These are phyloP conservation scores for Tiaroga cobitis DNA, from an alignment of 2,797 vertebrate species.

Conservation along the genomic window DNA sequence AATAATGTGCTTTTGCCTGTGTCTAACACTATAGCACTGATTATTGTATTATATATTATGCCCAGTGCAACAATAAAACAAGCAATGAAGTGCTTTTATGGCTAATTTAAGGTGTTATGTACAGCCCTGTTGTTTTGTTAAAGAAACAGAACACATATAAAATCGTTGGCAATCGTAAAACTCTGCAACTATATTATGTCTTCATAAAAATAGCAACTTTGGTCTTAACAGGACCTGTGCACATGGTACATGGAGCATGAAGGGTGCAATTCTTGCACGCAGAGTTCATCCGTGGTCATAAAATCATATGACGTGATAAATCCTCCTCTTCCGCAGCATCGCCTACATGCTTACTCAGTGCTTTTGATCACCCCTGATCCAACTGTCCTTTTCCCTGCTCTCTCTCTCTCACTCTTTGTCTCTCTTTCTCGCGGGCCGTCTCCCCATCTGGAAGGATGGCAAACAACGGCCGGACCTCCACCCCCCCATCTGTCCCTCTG, in stretches of 20 bases:
- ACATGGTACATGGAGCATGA: slow-evolving; percentile 36
- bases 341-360: slow-evolving; percentile 68
- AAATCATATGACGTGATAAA: slow-evolving; percentile 69
- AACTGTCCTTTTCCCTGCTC: slow-evolving; percentile 52
- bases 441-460: slow-evolving; percentile 59
- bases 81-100: slow-evolving; percentile 10
- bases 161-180: slow-evolving; percentile 25
- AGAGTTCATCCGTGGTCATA: slow-evolving; percentile 48
- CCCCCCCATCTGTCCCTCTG: slow-evolving; percentile 54
- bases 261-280: slow-evolving; percentile 8
- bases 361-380: slow-evolving; percentile 74
- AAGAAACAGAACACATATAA: slow-evolving; percentile 15
- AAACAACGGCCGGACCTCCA: slow-evolving; percentile 29
- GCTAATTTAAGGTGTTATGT: slow-evolving; percentile 25
- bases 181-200: neutral
- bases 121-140: slow-evolving; percentile 21
- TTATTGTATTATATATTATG: slow-evolving; percentile 19
- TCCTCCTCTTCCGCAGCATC: slow-evolving; percentile 41
- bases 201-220: slow-evolving; percentile 10
- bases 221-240: neutral
- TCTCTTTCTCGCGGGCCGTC: slow-evolving; percentile 56
- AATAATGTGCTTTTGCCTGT: neutral
- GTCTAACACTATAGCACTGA: slow-evolving; percentile 5
- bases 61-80: slow-evolving; percentile 19
- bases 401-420: slow-evolving; percentile 35